These are phyloP conservation scores for Chlamydotis undulata DNA, from an alignment of 2,113 vertebrate genomes.

Conservation along the genomic window DNA sequence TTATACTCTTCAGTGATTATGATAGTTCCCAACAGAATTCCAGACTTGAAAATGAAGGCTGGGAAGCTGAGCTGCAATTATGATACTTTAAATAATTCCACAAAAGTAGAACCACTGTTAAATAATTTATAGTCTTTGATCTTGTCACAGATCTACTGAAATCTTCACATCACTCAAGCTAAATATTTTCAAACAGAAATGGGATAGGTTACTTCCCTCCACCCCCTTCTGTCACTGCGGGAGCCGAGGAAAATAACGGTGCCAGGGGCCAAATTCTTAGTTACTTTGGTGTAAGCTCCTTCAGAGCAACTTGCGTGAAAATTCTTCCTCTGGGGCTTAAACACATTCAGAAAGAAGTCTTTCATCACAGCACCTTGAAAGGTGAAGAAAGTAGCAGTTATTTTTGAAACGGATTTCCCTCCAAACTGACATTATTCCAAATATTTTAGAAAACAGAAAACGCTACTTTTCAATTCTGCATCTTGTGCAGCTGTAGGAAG, in stretches of 20 bases:
- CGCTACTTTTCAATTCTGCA: not conserved
- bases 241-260: slow-evolving; percentile 32
- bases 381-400: not conserved
- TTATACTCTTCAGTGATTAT: slow-evolving; percentile 86
- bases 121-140: slow-evolving; percentile 87
- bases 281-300: slow-evolving; percentile 6
- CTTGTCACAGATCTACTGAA: slow-evolving; percentile 82
- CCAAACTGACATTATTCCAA: not conserved
- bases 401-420: not conserved
- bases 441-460: not conserved
- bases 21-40: slow-evolving; percentile 89
- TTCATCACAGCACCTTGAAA: not conserved
- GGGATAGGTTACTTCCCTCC: slow-evolving; percentile 55
- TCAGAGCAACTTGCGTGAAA: not conserved
- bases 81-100: slow-evolving; percentile 94
- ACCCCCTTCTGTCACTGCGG: not conserved
- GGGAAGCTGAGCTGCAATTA: slow-evolving; percentile 86
- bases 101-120: slow-evolving; percentile 89
- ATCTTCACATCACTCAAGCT: slow-evolving; percentile 82
- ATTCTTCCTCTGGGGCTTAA: slow-evolving; percentile 23
- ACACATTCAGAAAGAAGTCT: not conserved
- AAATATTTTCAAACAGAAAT: slow-evolving; percentile 84
- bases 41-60: slow-evolving; percentile 82
- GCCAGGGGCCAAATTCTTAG: slow-evolving; percentile 37
- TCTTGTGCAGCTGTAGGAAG: not conserved